Conservation (phyloP, 2,113 vertebrate species). For the Podocnemis expansa region DNA sequence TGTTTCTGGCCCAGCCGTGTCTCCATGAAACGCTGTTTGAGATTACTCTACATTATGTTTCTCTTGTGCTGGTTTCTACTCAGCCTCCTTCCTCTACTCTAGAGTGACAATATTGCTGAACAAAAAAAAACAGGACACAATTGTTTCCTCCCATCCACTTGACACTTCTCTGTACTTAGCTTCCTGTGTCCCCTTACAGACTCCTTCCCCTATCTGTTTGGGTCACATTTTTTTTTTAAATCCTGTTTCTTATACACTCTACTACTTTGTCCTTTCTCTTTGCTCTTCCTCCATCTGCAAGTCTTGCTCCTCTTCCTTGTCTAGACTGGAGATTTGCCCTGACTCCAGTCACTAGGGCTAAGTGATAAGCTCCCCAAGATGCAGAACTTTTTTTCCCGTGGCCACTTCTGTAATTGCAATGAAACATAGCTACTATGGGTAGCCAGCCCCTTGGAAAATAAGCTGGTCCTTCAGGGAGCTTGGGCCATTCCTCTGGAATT, state of each 20-base stretch:
- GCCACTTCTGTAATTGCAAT: not conserved
- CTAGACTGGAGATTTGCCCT: not conserved
- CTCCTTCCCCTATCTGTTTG: not conserved
- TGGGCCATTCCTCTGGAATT: not conserved
- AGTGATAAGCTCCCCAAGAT: not conserved
- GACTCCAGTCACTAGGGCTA: not conserved
- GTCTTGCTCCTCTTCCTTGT: not conserved
- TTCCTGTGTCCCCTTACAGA: not conserved
- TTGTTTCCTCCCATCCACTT: fast-evolving
- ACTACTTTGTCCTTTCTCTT: not conserved
- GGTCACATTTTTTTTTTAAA: not conserved
- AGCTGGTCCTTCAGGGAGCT: not conserved
- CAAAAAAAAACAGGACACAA: not conserved
- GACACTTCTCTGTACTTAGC: fast-evolving
- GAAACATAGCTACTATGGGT: not conserved
- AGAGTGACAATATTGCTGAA: not conserved
- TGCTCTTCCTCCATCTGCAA: not conserved
- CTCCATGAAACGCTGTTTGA: not conserved
- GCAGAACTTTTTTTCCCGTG: not conserved
- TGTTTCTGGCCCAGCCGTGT: fast-evolving
- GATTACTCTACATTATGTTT: not conserved
- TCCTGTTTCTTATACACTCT: not conserved
- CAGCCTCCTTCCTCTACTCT: fast-evolving
- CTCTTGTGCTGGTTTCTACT: not conserved
- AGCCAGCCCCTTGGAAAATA: fast-evolving